A percentile compares a stretch with the other conserved stretches of the same genome.
These are phyloP conservation scores for Cephus runcator DNA, from an alignment of 2,888 invertebrate genomes.

Conservation along the genomic window DNA sequence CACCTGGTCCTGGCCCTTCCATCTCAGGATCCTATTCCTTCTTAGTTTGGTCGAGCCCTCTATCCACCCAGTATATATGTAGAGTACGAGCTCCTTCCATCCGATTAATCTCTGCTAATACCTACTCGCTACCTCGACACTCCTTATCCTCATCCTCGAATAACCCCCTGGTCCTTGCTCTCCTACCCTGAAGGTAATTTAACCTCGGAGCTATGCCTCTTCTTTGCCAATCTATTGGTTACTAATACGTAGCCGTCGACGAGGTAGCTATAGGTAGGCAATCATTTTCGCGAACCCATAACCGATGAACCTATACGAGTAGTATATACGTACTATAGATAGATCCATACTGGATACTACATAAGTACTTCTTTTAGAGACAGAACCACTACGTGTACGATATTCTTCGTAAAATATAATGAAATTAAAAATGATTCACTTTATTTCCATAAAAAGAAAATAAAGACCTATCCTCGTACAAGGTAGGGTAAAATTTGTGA, in stretches of 20 bases:
- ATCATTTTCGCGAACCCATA: conserved; percentile 43
- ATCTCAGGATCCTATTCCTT: conserved; percentile 27
- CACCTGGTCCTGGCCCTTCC: conserved; percentile 10
- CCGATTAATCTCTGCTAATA: conserved; percentile 61
- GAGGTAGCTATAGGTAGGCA: conserved; percentile 29
- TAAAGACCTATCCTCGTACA: neutral
- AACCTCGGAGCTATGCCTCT: conserved; percentile 38
- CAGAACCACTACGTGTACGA: neutral
- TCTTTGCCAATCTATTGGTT: conserved; percentile 41
- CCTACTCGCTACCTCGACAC: conserved; percentile 48
- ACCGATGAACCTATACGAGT: neutral
- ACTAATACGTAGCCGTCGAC: conserved; percentile 39
- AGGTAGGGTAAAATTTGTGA: neutral
- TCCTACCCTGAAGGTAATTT: conserved; percentile 43
- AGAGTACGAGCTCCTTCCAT: conserved; percentile 28
- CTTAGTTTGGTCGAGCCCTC: conserved; percentile 22
- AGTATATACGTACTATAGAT: neutral
- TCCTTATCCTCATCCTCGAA: conserved; percentile 35
- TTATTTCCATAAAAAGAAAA: neutral
- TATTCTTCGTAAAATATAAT: neutral
- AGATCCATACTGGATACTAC: neutral
- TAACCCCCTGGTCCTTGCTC: conserved; percentile 5
- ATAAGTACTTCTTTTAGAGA: neutral
- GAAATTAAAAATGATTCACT: neutral
- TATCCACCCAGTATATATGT: neutral